Percentiles rank a stretch among this genome's conserved stretches.
Conservation (phyloP, 2,888 invertebrate genomes). For the Synanthedon formicaeformis region DNA sequence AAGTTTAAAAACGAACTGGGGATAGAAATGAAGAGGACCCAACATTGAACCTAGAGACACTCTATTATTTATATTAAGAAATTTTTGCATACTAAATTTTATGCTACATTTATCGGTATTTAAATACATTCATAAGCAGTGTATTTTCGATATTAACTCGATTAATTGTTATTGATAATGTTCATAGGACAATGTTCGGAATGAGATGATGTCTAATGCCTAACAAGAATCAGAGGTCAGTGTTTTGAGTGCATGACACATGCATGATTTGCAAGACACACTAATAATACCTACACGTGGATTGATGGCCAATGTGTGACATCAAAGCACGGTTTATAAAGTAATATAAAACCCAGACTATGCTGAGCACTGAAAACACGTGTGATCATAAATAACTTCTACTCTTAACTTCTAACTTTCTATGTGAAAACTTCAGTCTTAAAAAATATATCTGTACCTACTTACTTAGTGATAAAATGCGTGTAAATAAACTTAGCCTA, state of each 20-base stretch:
- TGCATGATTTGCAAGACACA: background rate
- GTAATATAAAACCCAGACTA: background rate
- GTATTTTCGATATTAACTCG: background rate
- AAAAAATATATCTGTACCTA: too few species aligned
- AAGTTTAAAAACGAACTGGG: too few species aligned
- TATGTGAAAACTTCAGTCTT: too few species aligned
- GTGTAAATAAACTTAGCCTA: too few species aligned
- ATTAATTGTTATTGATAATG: conserved; percentile 8
- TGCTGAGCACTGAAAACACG: background rate
- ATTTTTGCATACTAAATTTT: too few species aligned
- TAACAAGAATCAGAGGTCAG: conserved; percentile 26
- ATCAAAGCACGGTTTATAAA: background rate
- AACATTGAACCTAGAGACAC: too few species aligned
- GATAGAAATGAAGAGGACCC: too few species aligned
- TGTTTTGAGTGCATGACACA: conserved; percentile 6
- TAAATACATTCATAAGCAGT: too few species aligned
- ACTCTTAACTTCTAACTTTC: background rate
- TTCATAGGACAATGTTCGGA: conserved; percentile 54
- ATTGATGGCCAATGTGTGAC: background rate
- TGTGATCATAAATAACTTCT: background rate
- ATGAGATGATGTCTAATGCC: conserved; percentile 34
- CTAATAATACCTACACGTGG: background rate
- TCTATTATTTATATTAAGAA: too few species aligned
- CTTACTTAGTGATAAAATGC: too few species aligned
- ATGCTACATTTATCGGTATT: too few species aligned